Percentiles rank a stretch among this genome's conserved stretches.
These are phyloP conservation scores for Sialia sialis DNA, from an alignment of 2,113 vertebrate genomes.

Conservation along the genomic window DNA sequence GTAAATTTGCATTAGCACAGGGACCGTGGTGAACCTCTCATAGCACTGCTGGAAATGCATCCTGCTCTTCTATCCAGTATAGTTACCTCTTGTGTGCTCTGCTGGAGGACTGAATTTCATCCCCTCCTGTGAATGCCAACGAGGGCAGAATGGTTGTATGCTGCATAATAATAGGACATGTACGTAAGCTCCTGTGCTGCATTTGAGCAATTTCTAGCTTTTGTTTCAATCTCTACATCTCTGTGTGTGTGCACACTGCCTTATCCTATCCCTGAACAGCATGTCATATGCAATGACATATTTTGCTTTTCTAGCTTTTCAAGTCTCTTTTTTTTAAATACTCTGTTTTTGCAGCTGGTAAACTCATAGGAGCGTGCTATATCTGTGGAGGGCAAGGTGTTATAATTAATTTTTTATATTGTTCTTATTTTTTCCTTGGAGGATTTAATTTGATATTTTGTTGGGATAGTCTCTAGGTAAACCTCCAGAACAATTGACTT, in stretches of 20 bases:
- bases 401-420: not conserved
- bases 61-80: not conserved
- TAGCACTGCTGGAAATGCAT: not conserved
- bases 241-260: not conserved
- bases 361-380: not conserved
- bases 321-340: not conserved
- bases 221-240: not conserved
- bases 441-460: not conserved
- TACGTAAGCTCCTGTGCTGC: not conserved
- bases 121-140: not conserved
- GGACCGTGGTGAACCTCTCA: not conserved
- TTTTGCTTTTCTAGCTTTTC: not conserved
- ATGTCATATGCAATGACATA: not conserved
- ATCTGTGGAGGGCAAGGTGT: not conserved
- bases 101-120: not conserved
- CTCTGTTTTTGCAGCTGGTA: not conserved
- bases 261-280: not conserved
- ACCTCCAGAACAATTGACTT: not conserved
- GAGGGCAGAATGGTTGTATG: not conserved
- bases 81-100: not conserved
- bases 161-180: not conserved
- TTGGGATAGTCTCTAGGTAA: not conserved
- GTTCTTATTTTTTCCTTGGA: not conserved
- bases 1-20: not conserved
- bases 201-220: not conserved